These are phyloP conservation scores for Lottia scabra DNA, from an alignment of 2,888 invertebrate species.

Conservation along the genomic window DNA sequence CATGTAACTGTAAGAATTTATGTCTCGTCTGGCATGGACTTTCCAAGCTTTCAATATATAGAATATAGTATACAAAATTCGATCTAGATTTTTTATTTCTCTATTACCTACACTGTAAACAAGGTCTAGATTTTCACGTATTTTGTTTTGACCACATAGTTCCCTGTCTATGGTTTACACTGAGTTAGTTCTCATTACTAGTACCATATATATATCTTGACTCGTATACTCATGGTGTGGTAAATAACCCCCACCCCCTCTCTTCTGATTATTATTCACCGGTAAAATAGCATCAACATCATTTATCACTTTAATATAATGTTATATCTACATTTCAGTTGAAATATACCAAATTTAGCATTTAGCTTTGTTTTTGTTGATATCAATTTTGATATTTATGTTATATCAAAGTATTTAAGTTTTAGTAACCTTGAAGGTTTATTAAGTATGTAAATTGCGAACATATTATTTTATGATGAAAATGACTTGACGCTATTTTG, in stretches of 20 bases:
- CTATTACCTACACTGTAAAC: not conserved
- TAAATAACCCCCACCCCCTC: not conserved
- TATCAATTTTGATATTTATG: too few relatives aligned
- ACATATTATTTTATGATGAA: too few relatives aligned
- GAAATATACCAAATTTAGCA: too few relatives aligned
- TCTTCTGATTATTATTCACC: constrained; percentile 3
- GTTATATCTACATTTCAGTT: too few relatives aligned
- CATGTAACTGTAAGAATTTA: not conserved
- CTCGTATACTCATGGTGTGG: not conserved
- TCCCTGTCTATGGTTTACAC: not conserved
- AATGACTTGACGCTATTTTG: too few relatives aligned
- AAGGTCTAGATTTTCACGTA: too few relatives aligned
- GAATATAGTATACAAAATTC: not conserved
- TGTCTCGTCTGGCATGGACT: not conserved
- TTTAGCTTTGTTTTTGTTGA: too few relatives aligned
- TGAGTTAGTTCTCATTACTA: not conserved
- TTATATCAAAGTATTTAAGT: too few relatives aligned
- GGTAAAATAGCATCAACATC: constrained; percentile 4
- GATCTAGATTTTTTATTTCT: not conserved
- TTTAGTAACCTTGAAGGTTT: too few relatives aligned
- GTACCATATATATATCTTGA: not conserved
- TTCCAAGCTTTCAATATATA: not conserved
- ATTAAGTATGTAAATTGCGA: too few relatives aligned
- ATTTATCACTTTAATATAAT: too few relatives aligned
- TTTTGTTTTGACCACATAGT: not conserved